Evolutionary conservation across 1,140 invertebrate species (phyloP), one percentile per base, ranked within the genome.

Genomic region (Orchestia grillus): DNA sequence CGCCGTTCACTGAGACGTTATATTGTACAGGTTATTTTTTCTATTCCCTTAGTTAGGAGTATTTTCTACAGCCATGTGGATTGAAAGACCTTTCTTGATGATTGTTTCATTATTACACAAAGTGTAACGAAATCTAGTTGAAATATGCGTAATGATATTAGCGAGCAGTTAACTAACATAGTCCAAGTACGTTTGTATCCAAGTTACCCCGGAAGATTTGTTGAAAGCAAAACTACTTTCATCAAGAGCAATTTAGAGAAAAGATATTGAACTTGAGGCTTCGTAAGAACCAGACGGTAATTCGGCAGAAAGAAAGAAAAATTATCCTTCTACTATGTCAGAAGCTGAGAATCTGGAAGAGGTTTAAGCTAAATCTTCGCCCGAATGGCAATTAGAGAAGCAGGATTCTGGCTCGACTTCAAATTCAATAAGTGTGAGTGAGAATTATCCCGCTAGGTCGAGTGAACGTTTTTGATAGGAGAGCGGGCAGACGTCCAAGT

Each of bases 381-480:
- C 62, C 62, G 36, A 77, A 77, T 77, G 62, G 62, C 62, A 77
- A 77, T 77, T 77, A 77, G 62, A 77, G 62, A 77, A 77, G 62
- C 62, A 23, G 62, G 62, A 77, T 77, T 77, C 28, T 77, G 62
- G 62, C 62, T 77, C 62, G 28, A 36, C 62, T 77, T 77, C 62
- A 77, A 77, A 77, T 77, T 77, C 62, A 77, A 77, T 77, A 77
- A 77, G 62, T 77, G 62, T 77, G 62, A 77, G 62, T 77, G 62
- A 77, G 62, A 77, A 28, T 77, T 15, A 77, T 77, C 28, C 3
- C 11, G 62, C 36, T 77, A 53, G 62, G 62, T 23, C 62, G 62
- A 1, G 11, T 77, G 62, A 77, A 77, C 62, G 62, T 77, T 77
- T 77, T 77, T 77, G 62, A 77, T 77, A 77, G 1, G 62, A 77